Conservation (phyloP, 2,113 vertebrate genomes). For the Otus sunia region DNA sequence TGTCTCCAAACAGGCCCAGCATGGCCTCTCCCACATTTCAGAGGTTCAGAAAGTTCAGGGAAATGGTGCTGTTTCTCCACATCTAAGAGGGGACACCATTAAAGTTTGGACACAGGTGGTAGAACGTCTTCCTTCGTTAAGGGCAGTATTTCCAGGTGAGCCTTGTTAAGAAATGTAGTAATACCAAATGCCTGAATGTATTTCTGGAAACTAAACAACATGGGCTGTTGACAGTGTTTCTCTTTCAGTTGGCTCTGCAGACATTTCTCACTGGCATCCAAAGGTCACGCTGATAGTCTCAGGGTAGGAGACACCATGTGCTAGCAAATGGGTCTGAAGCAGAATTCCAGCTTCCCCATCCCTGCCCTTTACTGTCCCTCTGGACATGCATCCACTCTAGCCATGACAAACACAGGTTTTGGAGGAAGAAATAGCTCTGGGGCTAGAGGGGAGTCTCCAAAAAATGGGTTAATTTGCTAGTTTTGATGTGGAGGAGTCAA, state of each 20-base stretch:
- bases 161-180: neutral
- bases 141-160: neutral
- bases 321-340: fast-evolving
- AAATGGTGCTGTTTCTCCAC: neutral
- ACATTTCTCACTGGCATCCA: neutral
- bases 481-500: neutral
- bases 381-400: neutral
- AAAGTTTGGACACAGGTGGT: neutral
- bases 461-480: neutral
- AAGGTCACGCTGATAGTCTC: neutral
- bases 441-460: neutral
- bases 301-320: neutral
- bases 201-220: neutral
- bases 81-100: neutral
- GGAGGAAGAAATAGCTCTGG: neutral
- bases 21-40: neutral
- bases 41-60: neutral
- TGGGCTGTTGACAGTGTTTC: neutral
- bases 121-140: neutral
- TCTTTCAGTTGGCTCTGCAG: neutral
- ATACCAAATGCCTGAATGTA: neutral
- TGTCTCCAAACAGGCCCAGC: neutral
- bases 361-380: neutral
- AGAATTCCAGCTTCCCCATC: neutral
- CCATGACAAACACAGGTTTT: neutral